Evolutionary conservation across 2,888 invertebrate genomes (phyloP), one percentile per base, ranked within the genome.

Genomic region (Hypolimnas misippus): DNA sequence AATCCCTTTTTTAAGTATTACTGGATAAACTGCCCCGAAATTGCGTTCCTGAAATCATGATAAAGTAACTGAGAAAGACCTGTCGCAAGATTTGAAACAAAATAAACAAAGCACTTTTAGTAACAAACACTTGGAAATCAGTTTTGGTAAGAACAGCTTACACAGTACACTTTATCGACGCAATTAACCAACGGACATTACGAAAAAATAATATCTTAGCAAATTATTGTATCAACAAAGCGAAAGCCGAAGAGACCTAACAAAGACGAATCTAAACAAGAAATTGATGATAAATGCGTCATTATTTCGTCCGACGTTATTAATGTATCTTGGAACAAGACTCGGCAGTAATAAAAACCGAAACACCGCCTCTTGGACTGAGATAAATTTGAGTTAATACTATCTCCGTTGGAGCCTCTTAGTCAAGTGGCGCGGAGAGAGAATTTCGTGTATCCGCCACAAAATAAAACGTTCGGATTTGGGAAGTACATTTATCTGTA

Each of bases 371-470:
- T 57, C 46, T 21, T 21, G 49, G 68, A 57, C 63, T 33, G 58
- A 57, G 66, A 68, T 68, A 66, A 64, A 68, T 68, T 40, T 49
- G 51, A 61, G 52, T 31, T 56, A 59, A 63, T 68, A 62, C 57
- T 57, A 53, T 63, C 56, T 62, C 12, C 16, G 51, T 35, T 35
- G 63, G 61, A 53, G 56, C 40, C 63, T 14, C 63, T 66, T 50
- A 51, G 57, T 67, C 65, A 65, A 59, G 56, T 42, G 44, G 19
- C 55, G 55, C 31, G 17, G 40, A 31, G 35, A 54, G 49, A 54
- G 33, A 58, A 49, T 29, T 40, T 49, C 19, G 44, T 57, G 40
- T 65, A 57, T 55, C 52, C 52, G 25, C n/a, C 42, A 33, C 29
- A 42, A 60, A 66, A 63, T 51, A 62, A 62, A 60, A 33, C 42